These are phyloP conservation scores for Anhinga anhinga DNA, from an alignment of 2,113 vertebrate species.

Conservation along the genomic window DNA sequence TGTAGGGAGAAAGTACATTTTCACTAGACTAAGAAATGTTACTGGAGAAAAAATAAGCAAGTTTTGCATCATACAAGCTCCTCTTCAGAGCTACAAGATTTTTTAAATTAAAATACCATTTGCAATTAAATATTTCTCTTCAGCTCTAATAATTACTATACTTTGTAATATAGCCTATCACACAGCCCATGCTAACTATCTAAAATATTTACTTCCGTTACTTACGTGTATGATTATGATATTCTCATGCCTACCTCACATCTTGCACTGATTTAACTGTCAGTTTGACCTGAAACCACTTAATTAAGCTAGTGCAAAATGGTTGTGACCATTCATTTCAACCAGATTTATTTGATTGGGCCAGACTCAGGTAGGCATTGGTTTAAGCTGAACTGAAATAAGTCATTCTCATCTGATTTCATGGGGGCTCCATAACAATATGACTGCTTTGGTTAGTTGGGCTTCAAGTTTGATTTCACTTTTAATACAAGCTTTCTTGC, in stretches of 20 bases:
- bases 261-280: background rate
- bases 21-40: background rate
- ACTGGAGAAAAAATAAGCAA: background rate
- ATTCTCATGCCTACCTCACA: background rate
- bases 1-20: background rate
- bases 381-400: background rate
- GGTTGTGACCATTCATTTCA: background rate
- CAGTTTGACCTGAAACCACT: background rate
- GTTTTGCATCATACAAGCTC: background rate
- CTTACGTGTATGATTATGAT: background rate
- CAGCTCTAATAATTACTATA: background rate
- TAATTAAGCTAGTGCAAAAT: background rate
- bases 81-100: background rate
- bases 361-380: background rate
- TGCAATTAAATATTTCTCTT: background rate
- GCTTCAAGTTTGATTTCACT: background rate
- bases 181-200: background rate
- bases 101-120: background rate
- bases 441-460: background rate
- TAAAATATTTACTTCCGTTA: background rate
- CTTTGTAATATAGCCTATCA: background rate
- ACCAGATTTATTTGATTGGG: background rate
- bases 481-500: background rate
- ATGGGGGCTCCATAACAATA: rapidly evolving
- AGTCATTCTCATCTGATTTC: background rate